A percentile compares a stretch with the other conserved stretches of the same genome.
phyloP scores from a whole-genome alignment of 2,797 vertebrate genomes.

The Tympanoctomys barrerae region DNA sequence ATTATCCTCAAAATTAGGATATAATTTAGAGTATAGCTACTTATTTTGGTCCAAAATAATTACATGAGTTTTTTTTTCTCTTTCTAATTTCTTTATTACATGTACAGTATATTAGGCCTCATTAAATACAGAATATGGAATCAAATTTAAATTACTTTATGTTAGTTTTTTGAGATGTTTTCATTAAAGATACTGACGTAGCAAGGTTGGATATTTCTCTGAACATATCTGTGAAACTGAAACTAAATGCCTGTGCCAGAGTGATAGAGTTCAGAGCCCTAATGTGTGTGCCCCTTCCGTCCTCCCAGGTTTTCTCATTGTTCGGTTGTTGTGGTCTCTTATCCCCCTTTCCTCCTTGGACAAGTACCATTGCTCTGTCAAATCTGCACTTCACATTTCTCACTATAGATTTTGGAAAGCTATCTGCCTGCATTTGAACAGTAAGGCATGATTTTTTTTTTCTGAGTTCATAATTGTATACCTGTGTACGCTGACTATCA shows the following conservation, averaged over 20 bases:
- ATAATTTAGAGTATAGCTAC: neutral
- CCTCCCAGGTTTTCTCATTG: neutral
- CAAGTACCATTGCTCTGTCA: neutral
- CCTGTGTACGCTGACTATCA: neutral
- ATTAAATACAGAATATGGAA: conserved; percentile 31
- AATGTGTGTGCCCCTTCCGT: neutral
- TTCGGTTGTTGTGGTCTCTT: neutral
- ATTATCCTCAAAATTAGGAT: neutral
- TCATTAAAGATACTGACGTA: neutral
- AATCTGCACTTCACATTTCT: neutral
- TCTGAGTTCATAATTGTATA: neutral
- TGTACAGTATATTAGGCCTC: neutral
- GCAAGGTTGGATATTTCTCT: conserved; percentile 39
- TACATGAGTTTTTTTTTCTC: neutral
- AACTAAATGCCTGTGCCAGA: neutral
- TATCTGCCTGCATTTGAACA: neutral
- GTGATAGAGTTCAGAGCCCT: neutral
- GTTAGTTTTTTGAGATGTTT: neutral
- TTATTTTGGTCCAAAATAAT: conserved; percentile 45
- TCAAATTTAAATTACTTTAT: neutral
- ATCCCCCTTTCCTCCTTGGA: neutral
- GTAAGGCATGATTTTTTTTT: neutral
- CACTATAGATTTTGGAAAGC: neutral
- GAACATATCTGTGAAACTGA: conserved; percentile 4
- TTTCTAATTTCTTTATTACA: neutral